A percentile compares a stretch with the other conserved stretches of the same genome.
Evolutionary conservation across 2,113 vertebrate genomes (phyloP).

Genomic region (Hippocampus comes): DNA sequence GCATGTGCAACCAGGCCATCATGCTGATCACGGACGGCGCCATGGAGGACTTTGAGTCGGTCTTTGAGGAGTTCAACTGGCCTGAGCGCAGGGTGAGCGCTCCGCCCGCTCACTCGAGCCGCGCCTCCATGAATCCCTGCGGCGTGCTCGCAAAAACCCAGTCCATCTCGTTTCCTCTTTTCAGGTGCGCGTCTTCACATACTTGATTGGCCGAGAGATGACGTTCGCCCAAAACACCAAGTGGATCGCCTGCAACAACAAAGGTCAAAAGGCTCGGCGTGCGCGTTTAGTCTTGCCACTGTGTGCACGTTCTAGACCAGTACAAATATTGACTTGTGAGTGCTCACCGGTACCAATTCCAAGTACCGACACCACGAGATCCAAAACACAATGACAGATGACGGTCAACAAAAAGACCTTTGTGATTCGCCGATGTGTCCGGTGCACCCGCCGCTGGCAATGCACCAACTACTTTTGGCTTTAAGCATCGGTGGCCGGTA

Average conservation of each 20-base stretch:
- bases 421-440: too few species aligned
- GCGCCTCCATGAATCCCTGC: too few species aligned
- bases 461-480: too few species aligned
- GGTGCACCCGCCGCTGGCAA: too few species aligned
- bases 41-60: slow-evolving; percentile 87
- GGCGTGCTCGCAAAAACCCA: too few species aligned
- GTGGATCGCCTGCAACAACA: slow-evolving; percentile 97
- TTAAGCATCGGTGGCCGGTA: too few species aligned
- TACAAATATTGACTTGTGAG: neutral
- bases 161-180: neutral
- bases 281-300: neutral
- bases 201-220: slow-evolving; percentile 94
- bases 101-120: neutral
- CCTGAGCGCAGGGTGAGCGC: slow-evolving; percentile 83
- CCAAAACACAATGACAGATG: too few species aligned
- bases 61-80: slow-evolving; percentile 95
- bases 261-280: slow-evolving; percentile 70
- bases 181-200: slow-evolving; percentile 94
- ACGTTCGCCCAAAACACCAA: slow-evolving; percentile 87
- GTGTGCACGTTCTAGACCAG: neutral
- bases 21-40: slow-evolving; percentile 97
- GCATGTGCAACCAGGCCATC: slow-evolving; percentile 95
- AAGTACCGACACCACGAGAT: too few species aligned
- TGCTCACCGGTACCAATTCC: neutral
- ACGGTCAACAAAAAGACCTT: too few species aligned